Conservation (phyloP, 53 echinoderm and acorn worm species). For the Mesocentrotus franciscanus region DNA sequence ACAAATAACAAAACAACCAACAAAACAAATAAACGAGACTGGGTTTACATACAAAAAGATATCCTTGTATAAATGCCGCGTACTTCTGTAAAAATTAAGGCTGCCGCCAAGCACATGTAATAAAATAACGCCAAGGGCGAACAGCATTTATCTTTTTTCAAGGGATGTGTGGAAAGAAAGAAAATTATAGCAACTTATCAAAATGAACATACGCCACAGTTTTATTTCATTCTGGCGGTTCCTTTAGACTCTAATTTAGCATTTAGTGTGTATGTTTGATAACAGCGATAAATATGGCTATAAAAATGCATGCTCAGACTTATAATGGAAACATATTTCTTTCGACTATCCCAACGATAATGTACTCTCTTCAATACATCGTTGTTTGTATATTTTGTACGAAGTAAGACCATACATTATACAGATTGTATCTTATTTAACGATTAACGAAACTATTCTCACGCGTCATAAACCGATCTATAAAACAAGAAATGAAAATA, state of each 20-base stretch:
- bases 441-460: neutral
- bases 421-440: neutral
- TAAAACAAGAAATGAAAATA: neutral
- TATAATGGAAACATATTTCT: neutral
- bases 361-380: neutral
- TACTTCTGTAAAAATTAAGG: neutral
- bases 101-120: neutral
- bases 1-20: neutral
- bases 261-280: neutral
- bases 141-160: neutral
- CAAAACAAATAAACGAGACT: neutral
- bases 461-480: neutral
- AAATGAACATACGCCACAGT: neutral
- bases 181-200: neutral
- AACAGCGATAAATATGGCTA: neutral
- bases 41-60: too few species aligned
- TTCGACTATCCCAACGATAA: neutral
- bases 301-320: neutral
- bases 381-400: neutral
- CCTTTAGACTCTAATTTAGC: neutral
- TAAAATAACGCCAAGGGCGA: conserved; percentile 6
- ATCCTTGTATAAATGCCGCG: neutral
- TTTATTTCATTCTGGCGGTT: conserved; percentile 1
- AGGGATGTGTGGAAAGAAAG: neutral
- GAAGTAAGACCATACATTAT: neutral